A percentile compares a stretch with the other conserved stretches of the same genome.
Evolutionary conservation across 2,797 vertebrate species (phyloP).

Genomic region (Rousettus madagascariensis): DNA sequence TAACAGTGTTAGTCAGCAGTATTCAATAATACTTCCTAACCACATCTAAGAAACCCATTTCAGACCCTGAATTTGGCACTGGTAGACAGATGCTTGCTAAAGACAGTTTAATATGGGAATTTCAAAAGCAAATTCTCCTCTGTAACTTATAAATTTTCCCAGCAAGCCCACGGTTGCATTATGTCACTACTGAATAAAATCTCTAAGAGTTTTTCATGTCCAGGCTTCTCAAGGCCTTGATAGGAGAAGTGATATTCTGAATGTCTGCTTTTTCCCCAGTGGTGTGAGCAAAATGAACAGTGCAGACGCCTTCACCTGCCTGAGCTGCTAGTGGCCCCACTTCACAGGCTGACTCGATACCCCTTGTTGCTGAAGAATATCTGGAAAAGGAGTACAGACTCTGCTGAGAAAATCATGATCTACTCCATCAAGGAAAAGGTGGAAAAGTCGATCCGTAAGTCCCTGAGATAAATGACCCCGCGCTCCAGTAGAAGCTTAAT

Average conservation of each 20-base stretch:
- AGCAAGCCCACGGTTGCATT: neutral
- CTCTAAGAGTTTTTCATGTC: neutral
- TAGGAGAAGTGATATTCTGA: neutral
- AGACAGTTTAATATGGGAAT: neutral
- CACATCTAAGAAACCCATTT: neutral
- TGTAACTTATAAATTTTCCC: neutral
- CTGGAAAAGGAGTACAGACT: conserved; percentile 85
- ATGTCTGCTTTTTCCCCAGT: conserved; percentile 81
- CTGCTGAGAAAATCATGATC: conserved; percentile 85
- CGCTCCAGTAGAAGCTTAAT: neutral
- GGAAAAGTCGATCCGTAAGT: conserved; percentile 94
- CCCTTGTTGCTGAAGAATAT: conserved; percentile 92
- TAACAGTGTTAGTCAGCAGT: neutral
- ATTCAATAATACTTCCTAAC: neutral
- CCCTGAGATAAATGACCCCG: neutral
- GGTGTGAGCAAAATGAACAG: conserved; percentile 92
- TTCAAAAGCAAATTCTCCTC: neutral
- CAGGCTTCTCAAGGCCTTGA: neutral
- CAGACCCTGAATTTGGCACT: neutral
- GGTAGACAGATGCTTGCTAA: neutral
- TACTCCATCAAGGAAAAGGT: conserved; percentile 89
- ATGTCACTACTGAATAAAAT: neutral
- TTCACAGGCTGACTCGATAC: conserved; percentile 92
- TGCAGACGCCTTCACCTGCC: conserved; percentile 89
- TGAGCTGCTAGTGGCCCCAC: conserved; percentile 91